Conservation (phyloP, 2,797 vertebrate genomes). For the Muraenolepis orangiensis region DNA sequence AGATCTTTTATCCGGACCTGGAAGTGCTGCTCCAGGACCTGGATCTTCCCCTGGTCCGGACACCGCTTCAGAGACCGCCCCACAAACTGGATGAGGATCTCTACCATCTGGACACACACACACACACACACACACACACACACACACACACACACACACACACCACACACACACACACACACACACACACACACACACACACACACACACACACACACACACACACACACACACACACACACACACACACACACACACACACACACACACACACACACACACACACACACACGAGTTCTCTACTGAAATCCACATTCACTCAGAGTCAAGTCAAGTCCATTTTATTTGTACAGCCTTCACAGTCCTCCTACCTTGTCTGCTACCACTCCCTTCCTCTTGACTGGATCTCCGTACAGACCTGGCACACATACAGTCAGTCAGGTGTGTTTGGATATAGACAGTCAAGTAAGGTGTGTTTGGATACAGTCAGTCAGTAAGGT, state of each 20-base stretch:
- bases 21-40: conserved; percentile 96
- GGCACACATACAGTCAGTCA: conserved; percentile 3
- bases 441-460: neutral
- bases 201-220: neutral
- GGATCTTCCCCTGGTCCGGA: conserved; percentile 94
- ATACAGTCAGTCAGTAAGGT: neutral
- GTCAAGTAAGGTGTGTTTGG: too few species aligned
- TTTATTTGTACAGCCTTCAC: too few species aligned
- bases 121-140: neutral
- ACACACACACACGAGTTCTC: neutral
- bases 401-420: conserved; percentile 88
- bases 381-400: conserved; percentile 85
- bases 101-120: conserved; percentile 81
- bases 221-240: conserved; percentile 14
- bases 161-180: neutral
- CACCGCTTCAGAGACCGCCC: conserved; percentile 88
- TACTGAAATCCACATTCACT: neutral
- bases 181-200: neutral
- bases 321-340: too few species aligned
- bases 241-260: neutral
- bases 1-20: conserved; percentile 80
- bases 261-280: neutral
- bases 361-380: conserved; percentile 83
- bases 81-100: conserved; percentile 88
- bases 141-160: conserved; percentile 15